Percentiles rank a stretch among this genome's conserved stretches.
These are phyloP conservation scores for Onthophagus sagittarius DNA, from an alignment of 2,888 invertebrate genomes.

Conservation along the genomic window DNA sequence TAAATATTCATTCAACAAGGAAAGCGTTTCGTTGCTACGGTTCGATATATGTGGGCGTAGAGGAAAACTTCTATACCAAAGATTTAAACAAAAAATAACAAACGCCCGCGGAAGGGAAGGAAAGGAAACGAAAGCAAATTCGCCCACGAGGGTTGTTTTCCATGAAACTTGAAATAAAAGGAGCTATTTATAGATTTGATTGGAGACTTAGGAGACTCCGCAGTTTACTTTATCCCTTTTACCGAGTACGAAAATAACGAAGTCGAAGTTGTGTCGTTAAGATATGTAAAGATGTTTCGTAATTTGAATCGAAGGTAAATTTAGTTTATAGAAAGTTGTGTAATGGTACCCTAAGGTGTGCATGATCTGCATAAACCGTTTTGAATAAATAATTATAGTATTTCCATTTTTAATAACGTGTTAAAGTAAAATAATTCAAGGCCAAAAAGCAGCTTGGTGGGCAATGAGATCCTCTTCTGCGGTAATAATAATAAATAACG, in stretches of 20 bases:
- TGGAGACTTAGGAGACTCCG: neutral
- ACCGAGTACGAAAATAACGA: too few relatives aligned
- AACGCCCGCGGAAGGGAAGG: neutral
- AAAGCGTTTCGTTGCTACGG: neutral
- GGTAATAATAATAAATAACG: neutral
- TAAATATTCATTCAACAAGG: neutral
- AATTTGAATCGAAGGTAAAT: too few relatives aligned
- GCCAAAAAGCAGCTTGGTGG: neutral
- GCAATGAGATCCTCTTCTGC: neutral
- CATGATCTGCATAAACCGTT: neutral
- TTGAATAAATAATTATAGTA: neutral
- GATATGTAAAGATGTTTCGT: too few relatives aligned
- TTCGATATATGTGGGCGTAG: neutral
- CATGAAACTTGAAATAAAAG: neutral
- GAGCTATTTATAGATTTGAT: neutral
- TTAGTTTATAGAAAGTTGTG: neutral
- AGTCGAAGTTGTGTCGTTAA: too few relatives aligned
- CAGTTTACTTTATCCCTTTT: too few relatives aligned
- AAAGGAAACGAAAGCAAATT: neutral
- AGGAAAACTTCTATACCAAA: neutral
- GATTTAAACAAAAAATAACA: neutral
- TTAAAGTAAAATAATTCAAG: neutral
- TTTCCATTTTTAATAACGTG: neutral
- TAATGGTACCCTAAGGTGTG: neutral
- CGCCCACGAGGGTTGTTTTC: neutral